Evolutionary conservation across 2,888 invertebrate species (phyloP).

Genomic region (Dryococelus australis): DNA sequence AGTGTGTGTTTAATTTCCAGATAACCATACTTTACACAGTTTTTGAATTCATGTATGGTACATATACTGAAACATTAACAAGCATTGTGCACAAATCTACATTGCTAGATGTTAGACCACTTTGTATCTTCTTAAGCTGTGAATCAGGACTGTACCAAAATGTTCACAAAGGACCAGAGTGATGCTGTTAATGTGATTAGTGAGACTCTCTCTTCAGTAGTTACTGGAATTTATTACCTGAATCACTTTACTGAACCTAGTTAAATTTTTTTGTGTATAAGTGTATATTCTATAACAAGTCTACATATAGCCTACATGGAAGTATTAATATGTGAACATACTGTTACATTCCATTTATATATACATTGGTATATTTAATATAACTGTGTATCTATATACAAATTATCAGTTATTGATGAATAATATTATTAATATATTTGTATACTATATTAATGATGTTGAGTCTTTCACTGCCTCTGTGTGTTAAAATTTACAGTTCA

Average conservation of each 20-base stretch:
- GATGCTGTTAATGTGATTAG: neutral
- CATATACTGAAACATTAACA: no score
- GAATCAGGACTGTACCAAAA: no score
- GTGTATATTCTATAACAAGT: neutral
- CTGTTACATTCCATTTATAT: neutral
- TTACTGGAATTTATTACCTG: neutral
- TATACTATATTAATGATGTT: slow-evolving; percentile 20
- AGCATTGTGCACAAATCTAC: no score
- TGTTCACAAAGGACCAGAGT: neutral
- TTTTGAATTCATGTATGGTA: no score
- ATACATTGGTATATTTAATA: neutral
- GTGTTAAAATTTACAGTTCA: slow-evolving; percentile 5
- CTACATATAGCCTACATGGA: neutral
- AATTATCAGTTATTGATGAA: neutral
- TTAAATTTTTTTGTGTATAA: no score
- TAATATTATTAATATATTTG: slow-evolving; percentile 6
- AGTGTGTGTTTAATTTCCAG: no score
- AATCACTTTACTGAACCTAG: no score
- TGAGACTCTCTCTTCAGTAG: neutral
- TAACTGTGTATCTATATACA: neutral
- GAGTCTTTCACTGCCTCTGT: slow-evolving; percentile 11
- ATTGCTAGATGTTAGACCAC: no score
- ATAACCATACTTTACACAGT: no score
- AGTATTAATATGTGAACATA: neutral
- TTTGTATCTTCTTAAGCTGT: no score